Evolutionary conservation across 2,113 vertebrate genomes (phyloP).

Genomic region (Haemorhous mexicanus): DNA sequence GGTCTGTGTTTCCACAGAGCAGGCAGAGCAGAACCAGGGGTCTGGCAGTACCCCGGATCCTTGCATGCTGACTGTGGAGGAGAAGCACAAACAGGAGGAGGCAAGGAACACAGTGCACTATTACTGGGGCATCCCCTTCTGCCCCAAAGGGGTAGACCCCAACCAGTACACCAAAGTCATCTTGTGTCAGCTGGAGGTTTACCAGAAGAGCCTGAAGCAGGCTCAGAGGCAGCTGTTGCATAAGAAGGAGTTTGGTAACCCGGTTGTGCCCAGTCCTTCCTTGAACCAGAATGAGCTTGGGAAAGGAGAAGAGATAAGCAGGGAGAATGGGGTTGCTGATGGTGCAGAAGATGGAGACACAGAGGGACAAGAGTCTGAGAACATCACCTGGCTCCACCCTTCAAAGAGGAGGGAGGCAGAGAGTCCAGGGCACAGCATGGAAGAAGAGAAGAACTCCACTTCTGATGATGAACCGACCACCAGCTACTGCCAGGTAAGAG

Average conservation of each 20-base stretch:
- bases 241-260: constrained; percentile 86
- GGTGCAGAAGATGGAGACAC: constrained; percentile 70
- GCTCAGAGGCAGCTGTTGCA: constrained; percentile 85
- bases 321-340: constrained; percentile 64
- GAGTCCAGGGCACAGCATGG: constrained; percentile 57
- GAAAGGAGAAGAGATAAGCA: constrained; percentile 55
- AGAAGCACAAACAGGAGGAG: constrained; percentile 45
- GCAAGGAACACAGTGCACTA: constrained; percentile 78
- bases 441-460: constrained; percentile 57
- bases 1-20: constrained; percentile 24
- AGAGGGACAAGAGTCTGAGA: constrained; percentile 62
- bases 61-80: not conserved
- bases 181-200: constrained; percentile 91
- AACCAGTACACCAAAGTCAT: constrained; percentile 91
- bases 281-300: constrained; percentile 58
- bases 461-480: constrained; percentile 72
- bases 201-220: constrained; percentile 89
- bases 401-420: constrained; percentile 53
- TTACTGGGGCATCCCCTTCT: constrained; percentile 97
- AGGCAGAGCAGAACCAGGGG: not conserved
- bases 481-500: constrained; percentile 77
- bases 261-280: constrained; percentile 76
- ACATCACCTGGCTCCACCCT: constrained; percentile 53
- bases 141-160: constrained; percentile 87
- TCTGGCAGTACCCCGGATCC: not conserved